phyloP scores from a whole-genome alignment of 2,797 vertebrate species.

The Rousettus madagascariensis region DNA sequence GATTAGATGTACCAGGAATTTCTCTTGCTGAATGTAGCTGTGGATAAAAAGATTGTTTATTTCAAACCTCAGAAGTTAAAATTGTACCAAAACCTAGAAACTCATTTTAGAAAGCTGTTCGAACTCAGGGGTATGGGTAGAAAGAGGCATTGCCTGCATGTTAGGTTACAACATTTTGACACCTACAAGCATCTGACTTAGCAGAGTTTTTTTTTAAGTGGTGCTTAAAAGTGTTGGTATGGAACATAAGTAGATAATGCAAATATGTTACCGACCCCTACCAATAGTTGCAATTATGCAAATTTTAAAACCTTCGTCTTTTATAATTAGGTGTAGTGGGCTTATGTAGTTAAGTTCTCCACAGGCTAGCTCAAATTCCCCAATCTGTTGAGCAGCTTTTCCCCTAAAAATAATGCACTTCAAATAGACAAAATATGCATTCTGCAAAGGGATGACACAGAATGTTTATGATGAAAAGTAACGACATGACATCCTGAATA shows the following conservation, averaged over 20 bases:
- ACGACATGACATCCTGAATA: slow-evolving; percentile 54
- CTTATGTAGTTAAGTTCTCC: slow-evolving; percentile 82
- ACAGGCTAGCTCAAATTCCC: slow-evolving; percentile 77
- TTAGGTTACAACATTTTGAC: slow-evolving; percentile 85
- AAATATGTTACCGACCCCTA: slow-evolving; percentile 89
- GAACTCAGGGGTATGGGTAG: slow-evolving; percentile 72
- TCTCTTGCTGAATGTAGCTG: not conserved
- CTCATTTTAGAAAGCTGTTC: slow-evolving; percentile 79
- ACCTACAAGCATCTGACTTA: slow-evolving; percentile 86
- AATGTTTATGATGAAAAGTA: slow-evolving; percentile 76
- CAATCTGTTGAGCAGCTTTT: slow-evolving; percentile 74
- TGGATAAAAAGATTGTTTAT: slow-evolving; percentile 5
- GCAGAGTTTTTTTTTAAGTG: slow-evolving; percentile 86
- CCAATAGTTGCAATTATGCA: slow-evolving; percentile 88
- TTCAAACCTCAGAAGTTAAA: slow-evolving; percentile 53
- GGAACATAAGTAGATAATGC: slow-evolving; percentile 89
- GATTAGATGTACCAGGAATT: slow-evolving; percentile 14
- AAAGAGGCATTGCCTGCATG: slow-evolving; percentile 79
- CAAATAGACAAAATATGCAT: slow-evolving; percentile 76
- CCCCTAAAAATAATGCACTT: slow-evolving; percentile 72
- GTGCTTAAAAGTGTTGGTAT: slow-evolving; percentile 88
- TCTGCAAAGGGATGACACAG: slow-evolving; percentile 74
- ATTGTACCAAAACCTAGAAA: slow-evolving; percentile 77
- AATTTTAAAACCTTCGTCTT: slow-evolving; percentile 88
- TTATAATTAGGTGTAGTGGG: slow-evolving; percentile 87